These are phyloP conservation scores for Scaptomyza flava DNA, from an alignment of 2,888 invertebrate genomes.

Conservation along the genomic window DNA sequence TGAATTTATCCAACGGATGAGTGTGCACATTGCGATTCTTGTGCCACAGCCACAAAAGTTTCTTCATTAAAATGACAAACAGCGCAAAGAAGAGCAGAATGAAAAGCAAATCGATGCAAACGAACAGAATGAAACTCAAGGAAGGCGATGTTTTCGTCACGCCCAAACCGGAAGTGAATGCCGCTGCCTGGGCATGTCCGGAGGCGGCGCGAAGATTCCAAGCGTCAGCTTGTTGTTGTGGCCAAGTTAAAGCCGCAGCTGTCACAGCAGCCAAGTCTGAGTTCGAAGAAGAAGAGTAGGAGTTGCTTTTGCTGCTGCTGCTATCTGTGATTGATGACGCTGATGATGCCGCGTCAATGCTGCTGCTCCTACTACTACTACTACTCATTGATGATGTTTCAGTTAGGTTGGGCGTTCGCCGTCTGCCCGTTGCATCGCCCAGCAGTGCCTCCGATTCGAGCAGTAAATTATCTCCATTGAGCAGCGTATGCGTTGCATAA, in stretches of 20 bases:
- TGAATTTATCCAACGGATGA: conserved; percentile 86
- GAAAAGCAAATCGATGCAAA: conserved; percentile 88
- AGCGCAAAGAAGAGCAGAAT: conserved; percentile 88
- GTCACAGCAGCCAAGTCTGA: conserved; percentile 42
- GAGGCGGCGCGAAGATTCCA: conserved; percentile 35
- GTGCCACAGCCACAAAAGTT: conserved; percentile 86
- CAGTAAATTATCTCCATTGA: conserved; percentile 79
- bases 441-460: conserved; percentile 71
- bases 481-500: conserved; percentile 67
- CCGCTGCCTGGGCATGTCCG: conserved; percentile 47
- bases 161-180: conserved; percentile 61
- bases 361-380: conserved; percentile 16
- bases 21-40: conserved; percentile 83
- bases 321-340: conserved; percentile 62
- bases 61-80: conserved; percentile 88
- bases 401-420: conserved; percentile 26
- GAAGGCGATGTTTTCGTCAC: conserved; percentile 59
- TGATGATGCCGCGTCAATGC: conserved; percentile 46
- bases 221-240: conserved; percentile 10
- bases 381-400: conserved; percentile 36
- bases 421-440: conserved; percentile 43
- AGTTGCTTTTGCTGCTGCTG: conserved; percentile 14
- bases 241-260: conserved; percentile 65
- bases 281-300: conserved; percentile 3
- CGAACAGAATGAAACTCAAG: conserved; percentile 81